phyloP scores from a whole-genome alignment of 2,113 vertebrate species.

The Eulemur macaco region DNA sequence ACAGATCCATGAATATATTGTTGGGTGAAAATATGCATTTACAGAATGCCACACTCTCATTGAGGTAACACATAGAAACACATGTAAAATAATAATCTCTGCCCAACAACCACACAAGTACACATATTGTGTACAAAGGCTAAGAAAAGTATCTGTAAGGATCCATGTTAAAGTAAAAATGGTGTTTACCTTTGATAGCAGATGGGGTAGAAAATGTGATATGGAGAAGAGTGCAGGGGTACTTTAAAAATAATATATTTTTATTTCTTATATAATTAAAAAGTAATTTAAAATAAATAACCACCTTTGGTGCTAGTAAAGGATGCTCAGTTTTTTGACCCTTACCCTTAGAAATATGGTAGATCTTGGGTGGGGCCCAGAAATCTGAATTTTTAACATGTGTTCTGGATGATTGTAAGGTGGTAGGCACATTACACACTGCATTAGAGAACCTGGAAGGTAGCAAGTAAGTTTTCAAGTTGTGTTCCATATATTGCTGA shows the following conservation, averaged over 20 bases:
- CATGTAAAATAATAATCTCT: background rate
- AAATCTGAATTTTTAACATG: background rate
- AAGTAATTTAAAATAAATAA: slow-evolving; percentile 31
- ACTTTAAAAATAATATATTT: slow-evolving; percentile 7
- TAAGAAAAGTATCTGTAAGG: background rate
- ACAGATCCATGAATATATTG: background rate
- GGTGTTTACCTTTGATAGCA: background rate
- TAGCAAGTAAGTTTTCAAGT: background rate
- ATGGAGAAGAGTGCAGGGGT: background rate
- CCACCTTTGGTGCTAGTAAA: background rate
- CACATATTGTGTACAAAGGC: background rate
- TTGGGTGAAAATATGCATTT: background rate
- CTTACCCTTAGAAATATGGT: background rate
- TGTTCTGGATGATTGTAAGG: background rate
- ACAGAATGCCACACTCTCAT: background rate
- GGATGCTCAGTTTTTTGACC: background rate
- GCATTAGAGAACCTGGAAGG: background rate
- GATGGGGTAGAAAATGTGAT: background rate
- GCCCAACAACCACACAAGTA: background rate
- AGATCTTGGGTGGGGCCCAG: too few relatives aligned
- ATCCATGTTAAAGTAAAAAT: background rate
- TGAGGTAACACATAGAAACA: background rate
- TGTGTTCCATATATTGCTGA: background rate
- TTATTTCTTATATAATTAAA: background rate
- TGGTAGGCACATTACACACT: background rate